Evolutionary conservation across 2,797 vertebrate species (phyloP).

Genomic region (Oreortyx pictus): DNA sequence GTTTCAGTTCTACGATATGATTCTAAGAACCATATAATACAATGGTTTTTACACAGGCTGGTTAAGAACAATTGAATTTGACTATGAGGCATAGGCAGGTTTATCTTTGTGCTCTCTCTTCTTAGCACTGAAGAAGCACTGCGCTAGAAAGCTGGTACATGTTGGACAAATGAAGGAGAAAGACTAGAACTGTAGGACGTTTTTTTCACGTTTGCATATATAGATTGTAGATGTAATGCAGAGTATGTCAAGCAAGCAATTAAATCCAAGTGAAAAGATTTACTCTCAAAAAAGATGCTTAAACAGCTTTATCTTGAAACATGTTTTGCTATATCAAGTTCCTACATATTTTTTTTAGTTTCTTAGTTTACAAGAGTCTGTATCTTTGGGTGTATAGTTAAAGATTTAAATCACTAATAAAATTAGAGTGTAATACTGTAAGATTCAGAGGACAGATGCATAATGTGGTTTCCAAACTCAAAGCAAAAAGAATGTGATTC

Average conservation of each 20-base stretch:
- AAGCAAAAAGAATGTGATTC: neutral
- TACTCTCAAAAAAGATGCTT: neutral
- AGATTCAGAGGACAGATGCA: neutral
- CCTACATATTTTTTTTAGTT: neutral
- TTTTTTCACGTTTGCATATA: neutral
- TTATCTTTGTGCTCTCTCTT: neutral
- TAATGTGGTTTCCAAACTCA: neutral
- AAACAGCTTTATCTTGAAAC: neutral
- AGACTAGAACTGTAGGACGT: slow-evolving; percentile 9
- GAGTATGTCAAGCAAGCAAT: neutral
- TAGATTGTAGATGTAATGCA: neutral
- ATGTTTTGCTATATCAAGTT: neutral
- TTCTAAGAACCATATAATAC: neutral
- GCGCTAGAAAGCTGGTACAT: neutral
- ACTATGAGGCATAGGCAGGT: neutral
- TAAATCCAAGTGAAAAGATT: neutral
- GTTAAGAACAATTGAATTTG: neutral
- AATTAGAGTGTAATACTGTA: neutral
- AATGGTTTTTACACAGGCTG: neutral
- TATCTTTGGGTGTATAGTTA: neutral
- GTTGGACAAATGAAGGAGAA: neutral
- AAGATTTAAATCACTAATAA: neutral
- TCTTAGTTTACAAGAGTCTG: neutral
- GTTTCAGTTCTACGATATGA: neutral
- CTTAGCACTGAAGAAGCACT: neutral